phyloP scores from a whole-genome alignment of 2,888 invertebrate species.

The Rapana venosa region DNA sequence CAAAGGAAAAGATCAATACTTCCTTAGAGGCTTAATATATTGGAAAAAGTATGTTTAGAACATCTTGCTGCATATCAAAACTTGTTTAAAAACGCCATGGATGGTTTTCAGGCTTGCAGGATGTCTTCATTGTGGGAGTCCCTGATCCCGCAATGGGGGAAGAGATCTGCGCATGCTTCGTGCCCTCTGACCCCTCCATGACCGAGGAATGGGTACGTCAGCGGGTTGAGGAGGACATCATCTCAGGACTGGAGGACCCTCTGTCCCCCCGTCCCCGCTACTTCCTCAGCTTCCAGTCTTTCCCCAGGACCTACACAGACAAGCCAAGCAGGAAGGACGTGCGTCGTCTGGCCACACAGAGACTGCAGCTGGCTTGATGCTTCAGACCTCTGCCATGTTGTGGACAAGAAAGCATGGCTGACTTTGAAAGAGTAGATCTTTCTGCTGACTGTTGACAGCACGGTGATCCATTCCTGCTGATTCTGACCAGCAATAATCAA shows the following conservation, averaged over 20 bases:
- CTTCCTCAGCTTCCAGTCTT: slow-evolving; percentile 23
- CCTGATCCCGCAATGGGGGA: slow-evolving; percentile 28
- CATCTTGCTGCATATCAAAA: too few relatives aligned
- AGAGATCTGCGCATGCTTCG: slow-evolving; percentile 43
- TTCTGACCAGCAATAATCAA: too few relatives aligned
- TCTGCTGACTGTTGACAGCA: too few relatives aligned
- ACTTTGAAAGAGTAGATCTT: too few relatives aligned
- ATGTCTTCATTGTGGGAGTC: slow-evolving; percentile 42
- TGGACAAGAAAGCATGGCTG: too few relatives aligned
- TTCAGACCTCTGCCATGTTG: too few relatives aligned
- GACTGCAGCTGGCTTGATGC: not conserved
- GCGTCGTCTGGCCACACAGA: not conserved
- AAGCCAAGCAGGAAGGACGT: slow-evolving; percentile 14
- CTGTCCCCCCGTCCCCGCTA: slow-evolving; percentile 30
- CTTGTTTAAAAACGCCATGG: too few relatives aligned
- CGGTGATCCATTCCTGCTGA: too few relatives aligned
- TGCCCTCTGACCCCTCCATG: slow-evolving; percentile 9
- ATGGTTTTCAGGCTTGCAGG: slow-evolving; percentile 3
- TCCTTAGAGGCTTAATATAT: too few relatives aligned
- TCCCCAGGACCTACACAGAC: slow-evolving; percentile 31
- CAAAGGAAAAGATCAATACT: too few relatives aligned
- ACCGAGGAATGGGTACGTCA: slow-evolving; percentile 16
- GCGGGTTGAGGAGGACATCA: slow-evolving; percentile 27
- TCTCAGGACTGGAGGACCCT: not conserved
- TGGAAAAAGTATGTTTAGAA: too few relatives aligned